Evolutionary conservation across 2,113 vertebrate genomes (phyloP).

Genomic region (Apus apus): DNA sequence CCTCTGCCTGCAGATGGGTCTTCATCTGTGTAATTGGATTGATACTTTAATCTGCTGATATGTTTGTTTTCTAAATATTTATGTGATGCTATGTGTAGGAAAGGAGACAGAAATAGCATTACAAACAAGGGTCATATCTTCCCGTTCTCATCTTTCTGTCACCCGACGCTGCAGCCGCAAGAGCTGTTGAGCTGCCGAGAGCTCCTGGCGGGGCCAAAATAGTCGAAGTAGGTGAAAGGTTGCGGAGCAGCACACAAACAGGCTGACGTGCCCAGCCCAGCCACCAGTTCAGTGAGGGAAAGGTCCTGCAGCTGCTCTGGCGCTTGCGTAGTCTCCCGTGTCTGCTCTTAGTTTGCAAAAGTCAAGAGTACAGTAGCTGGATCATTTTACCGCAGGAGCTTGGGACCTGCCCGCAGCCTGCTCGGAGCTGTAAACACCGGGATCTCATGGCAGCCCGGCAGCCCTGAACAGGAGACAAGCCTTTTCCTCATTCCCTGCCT

Average conservation of each 20-base stretch:
- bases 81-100: neutral
- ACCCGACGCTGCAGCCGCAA: neutral
- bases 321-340: neutral
- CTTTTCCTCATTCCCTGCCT: neutral
- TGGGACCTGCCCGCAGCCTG: neutral
- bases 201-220: neutral
- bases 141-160: slow-evolving; percentile 18
- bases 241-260: slow-evolving; percentile 38
- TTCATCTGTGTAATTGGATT: neutral
- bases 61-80: neutral
- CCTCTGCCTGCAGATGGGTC: neutral
- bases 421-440: neutral
- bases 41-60: neutral
- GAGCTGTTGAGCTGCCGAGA: neutral
- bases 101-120: neutral
- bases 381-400: neutral
- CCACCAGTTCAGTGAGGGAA: slow-evolving; percentile 31
- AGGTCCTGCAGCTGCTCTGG: slow-evolving; percentile 30
- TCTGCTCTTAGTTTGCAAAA: neutral
- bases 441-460: neutral
- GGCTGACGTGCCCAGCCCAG: neutral
- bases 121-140: slow-evolving; percentile 4
- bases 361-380: slow-evolving; percentile 46
- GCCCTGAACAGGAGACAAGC: neutral
- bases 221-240: slow-evolving; percentile 62